phyloP scores from a whole-genome alignment of 2,888 invertebrate genomes.

The Beris chalybata region DNA sequence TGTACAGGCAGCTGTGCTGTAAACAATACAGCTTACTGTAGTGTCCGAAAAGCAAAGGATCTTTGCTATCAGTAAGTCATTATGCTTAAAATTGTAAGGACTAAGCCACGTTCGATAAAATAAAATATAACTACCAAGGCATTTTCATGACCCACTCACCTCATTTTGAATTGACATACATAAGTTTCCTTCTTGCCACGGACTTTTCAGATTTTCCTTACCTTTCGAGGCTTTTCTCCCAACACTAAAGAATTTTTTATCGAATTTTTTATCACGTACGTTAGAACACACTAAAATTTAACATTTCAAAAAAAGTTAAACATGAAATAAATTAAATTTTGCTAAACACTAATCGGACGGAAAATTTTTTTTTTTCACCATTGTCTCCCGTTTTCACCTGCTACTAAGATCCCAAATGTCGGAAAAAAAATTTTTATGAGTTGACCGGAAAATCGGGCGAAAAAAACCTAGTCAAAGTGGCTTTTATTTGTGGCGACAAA shows the following conservation, averaged over 20 bases:
- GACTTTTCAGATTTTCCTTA: conserved; percentile 9
- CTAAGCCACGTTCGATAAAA: too few species aligned
- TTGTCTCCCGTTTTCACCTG: conserved; percentile 21
- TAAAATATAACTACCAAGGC: too few species aligned
- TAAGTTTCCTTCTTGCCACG: conserved; percentile 13
- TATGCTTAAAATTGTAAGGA: too few species aligned
- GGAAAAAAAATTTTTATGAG: too few species aligned
- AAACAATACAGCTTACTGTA: too few species aligned
- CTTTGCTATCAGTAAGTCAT: too few species aligned
- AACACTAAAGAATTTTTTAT: conserved; percentile 26
- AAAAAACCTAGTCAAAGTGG: too few species aligned
- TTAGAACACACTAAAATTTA: conserved; percentile 38
- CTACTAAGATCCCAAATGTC: conserved; percentile 27
- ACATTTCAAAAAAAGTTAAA: conserved; percentile 36
- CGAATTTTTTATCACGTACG: conserved; percentile 29
- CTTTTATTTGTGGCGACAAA: too few species aligned
- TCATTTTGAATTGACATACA: conserved; percentile 25
- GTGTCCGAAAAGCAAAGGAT: too few species aligned
- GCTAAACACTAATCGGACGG: conserved; percentile 34
- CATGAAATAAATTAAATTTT: conserved; percentile 33
- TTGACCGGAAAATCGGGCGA: too few species aligned
- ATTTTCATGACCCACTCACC: conserved; percentile 13
- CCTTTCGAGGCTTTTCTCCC: conserved; percentile 13
- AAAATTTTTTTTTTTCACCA: conserved; percentile 27
- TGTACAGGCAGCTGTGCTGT: too few species aligned